Evolutionary conservation across 2,113 vertebrate genomes (phyloP).

Genomic region (Chionomys nivalis): DNA sequence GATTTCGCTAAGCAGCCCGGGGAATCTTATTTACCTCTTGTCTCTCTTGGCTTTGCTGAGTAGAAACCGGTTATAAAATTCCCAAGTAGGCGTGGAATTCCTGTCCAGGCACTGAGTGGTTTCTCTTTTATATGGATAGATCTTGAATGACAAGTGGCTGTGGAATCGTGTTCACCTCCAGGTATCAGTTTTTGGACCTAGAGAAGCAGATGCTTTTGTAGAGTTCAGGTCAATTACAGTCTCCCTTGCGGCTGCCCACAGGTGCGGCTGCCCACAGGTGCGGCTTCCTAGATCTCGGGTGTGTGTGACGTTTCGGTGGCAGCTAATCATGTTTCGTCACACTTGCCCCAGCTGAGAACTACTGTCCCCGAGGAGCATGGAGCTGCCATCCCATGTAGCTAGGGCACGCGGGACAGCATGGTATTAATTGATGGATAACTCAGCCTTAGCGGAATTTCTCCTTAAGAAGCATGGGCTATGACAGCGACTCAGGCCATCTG

Average conservation of each 20-base stretch:
- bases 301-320: neutral
- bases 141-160: neutral
- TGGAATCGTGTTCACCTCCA: neutral
- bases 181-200: neutral
- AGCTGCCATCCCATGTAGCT: too few species aligned
- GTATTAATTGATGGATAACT: neutral
- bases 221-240: neutral
- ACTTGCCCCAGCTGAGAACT: neutral
- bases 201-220: neutral
- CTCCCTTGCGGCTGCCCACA: neutral
- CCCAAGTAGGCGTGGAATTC: neutral
- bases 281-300: neutral
- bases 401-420: neutral
- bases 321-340: neutral
- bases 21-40: neutral
- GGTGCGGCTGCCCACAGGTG: too few species aligned
- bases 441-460: neutral
- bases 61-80: neutral
- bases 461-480: neutral
- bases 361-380: neutral
- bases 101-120: neutral
- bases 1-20: neutral
- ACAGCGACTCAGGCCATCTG: neutral
- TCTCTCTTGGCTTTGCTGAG: neutral
- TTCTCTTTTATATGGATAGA: neutral